Percentiles rank a stretch among this genome's conserved stretches.
These are phyloP conservation scores for Triplophysa yarkandensis DNA, from an alignment of 2,797 vertebrate species.

Conservation along the genomic window DNA sequence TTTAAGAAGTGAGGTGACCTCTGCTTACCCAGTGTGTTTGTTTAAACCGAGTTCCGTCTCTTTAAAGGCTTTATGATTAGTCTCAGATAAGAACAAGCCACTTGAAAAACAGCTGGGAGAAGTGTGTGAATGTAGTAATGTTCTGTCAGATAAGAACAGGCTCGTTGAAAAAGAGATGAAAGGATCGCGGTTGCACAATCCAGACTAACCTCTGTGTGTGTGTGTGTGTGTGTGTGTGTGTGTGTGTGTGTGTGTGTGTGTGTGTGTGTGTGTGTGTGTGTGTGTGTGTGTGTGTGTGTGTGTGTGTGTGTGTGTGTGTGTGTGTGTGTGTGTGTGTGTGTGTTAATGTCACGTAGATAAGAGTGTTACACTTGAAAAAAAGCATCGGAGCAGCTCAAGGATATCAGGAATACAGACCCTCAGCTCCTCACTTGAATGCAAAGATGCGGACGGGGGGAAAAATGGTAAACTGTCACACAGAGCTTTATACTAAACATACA, in stretches of 20 bases:
- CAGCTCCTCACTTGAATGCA: slow-evolving; percentile 57
- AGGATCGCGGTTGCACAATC: slow-evolving; percentile 8
- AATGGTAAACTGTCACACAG: slow-evolving; percentile 51
- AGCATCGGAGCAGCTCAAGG: slow-evolving; percentile 64
- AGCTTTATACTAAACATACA: neutral
- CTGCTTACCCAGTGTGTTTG: neutral
- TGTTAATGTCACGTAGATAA: slow-evolving; percentile 68
- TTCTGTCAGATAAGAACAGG: slow-evolving; percentile 22
- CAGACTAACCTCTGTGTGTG: slow-evolving; percentile 22
- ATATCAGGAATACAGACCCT: slow-evolving; percentile 69
- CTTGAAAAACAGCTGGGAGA: slow-evolving; percentile 31
- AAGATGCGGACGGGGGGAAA: slow-evolving; percentile 43
- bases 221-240: slow-evolving; percentile 32
- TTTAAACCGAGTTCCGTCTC: neutral
- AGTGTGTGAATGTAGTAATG: slow-evolving; percentile 21
- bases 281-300: slow-evolving; percentile 30
- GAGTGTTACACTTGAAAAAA: slow-evolving; percentile 60
- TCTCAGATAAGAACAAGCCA: slow-evolving; percentile 9
- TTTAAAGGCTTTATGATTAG: slow-evolving; percentile 1
- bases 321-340: slow-evolving; percentile 32
- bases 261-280: slow-evolving; percentile 21
- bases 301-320: slow-evolving; percentile 19
- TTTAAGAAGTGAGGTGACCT: neutral
- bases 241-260: slow-evolving; percentile 15
- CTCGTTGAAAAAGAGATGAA: slow-evolving; percentile 8